These are phyloP conservation scores for Tinea trinotella DNA, from an alignment of 2,888 invertebrate species.

Conservation along the genomic window DNA sequence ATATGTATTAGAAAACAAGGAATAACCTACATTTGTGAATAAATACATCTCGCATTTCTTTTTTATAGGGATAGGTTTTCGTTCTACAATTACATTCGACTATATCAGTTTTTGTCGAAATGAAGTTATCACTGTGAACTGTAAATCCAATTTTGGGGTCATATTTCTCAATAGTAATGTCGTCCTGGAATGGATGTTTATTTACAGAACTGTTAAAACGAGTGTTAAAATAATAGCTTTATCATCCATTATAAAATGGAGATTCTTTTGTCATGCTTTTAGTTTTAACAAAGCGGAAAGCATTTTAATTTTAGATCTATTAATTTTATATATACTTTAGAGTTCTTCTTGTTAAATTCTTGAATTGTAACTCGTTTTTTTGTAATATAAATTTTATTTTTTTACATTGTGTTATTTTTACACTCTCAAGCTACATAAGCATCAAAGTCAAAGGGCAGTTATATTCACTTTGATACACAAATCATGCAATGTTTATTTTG, in stretches of 20 bases:
- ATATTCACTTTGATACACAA: background rate
- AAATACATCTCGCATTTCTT: conserved; percentile 35
- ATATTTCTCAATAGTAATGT: conserved; percentile 42
- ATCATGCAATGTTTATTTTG: conserved; percentile 1
- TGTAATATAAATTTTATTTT: background rate
- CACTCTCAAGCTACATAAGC: background rate
- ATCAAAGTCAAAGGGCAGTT: background rate
- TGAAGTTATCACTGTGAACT: conserved; percentile 29
- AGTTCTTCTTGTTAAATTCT: conserved; percentile 7
- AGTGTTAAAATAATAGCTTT: conserved; percentile 17
- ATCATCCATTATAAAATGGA: background rate
- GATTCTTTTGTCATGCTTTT: conserved; percentile 10
- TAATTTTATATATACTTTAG: background rate
- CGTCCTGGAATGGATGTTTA: conserved; percentile 44
- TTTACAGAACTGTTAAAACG: conserved; percentile 44
- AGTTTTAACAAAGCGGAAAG: conserved; percentile 12
- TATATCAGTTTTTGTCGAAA: background rate
- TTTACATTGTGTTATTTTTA: conserved; percentile 3
- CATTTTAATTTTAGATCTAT: background rate
- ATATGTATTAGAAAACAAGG: conserved; percentile 12
- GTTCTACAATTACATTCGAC: background rate
- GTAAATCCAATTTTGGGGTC: conserved; percentile 59
- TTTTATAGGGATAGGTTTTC: conserved; percentile 6
- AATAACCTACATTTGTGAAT: conserved; percentile 60
- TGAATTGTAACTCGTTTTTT: background rate